Base-by-base conservation (phyloP, 1,140 invertebrate species). In the Ostrea edulis region DNA sequence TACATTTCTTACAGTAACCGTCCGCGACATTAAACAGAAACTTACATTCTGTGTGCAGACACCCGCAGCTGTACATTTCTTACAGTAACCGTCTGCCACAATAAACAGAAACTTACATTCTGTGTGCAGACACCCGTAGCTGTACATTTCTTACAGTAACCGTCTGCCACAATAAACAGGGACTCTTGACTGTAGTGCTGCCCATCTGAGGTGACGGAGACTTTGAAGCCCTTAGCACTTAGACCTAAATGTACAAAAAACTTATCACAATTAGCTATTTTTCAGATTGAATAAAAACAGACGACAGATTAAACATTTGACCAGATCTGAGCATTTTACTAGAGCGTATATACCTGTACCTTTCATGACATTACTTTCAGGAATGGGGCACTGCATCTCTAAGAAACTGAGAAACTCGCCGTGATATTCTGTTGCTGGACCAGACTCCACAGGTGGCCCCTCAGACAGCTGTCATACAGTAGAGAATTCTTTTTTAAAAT, bases 181-280 rank as follows among this genome's bases (percentile, higher is more conserved):
- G 52, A 5, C 9, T 84, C 87, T 0, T 54, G 14, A 25, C 87
- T 88, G 53, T 84, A 88, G n/a, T 29, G n/a, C 3, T 17, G 20
- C 4, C 87, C 87, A 29, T 88, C 87, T 54, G 84, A 85, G n/a
- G 87, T 82, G 14, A 88, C 68, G 5, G 87, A 88, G 8, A 88
- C 54, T 22, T 71, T 62, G 25, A 58, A 88, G 2, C 29, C 84
- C 29, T 85, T 35, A 17, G 22, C 14, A 17, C 65, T 22, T 7
- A 25, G n/a, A 82, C 55, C 87, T 88, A 55, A 81, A 55, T 55
- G 44, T 2, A 53, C 12, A 71, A 71, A 35, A 35, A 14, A 12
- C 11, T 14, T 1, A 44, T 44, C 35, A 44, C 5, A 44, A 44
- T 44, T 44, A 44, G 35, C 35, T 44, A 44, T 2, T 44, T 44